A percentile compares a stretch with the other conserved stretches of the same genome.
Conservation (phyloP, 2,113 vertebrate genomes). For the Melanerpes formicivorus region DNA sequence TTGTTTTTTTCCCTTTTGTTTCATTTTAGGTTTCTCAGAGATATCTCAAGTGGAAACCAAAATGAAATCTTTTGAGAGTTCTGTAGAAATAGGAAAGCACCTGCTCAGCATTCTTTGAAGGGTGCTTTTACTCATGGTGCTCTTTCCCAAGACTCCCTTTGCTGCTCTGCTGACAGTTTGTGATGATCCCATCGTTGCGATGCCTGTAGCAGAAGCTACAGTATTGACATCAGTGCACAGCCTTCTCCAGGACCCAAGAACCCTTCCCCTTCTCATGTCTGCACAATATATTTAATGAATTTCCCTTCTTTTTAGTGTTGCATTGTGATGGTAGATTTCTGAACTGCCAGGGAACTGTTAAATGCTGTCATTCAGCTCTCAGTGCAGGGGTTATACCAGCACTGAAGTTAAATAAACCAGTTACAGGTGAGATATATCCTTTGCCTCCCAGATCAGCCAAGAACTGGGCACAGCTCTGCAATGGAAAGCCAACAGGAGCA, state of each 20-base stretch:
- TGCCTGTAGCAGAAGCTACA: not conserved
- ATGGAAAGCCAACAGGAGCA: not conserved
- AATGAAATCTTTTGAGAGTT: not conserved
- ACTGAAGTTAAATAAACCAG: not conserved
- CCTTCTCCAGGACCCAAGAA: not conserved
- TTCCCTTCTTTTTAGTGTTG: not conserved
- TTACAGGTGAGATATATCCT: not conserved
- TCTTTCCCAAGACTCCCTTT: not conserved
- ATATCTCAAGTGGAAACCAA: not conserved
- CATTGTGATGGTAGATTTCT: not conserved
- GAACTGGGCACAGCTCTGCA: not conserved
- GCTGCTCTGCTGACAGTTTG: not conserved
- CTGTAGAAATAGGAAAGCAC: not conserved
- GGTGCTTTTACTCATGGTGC: not conserved
- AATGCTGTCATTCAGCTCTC: not conserved
- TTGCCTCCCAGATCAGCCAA: not conserved
- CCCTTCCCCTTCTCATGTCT: fast-evolving
- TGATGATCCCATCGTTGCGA: not conserved
- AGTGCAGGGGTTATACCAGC: fast-evolving
- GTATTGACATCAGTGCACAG: not conserved
- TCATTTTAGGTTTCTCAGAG: not conserved
- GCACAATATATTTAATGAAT: fast-evolving
- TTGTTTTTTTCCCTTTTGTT: not conserved
- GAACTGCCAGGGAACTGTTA: not conserved
- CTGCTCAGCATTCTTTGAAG: not conserved